Evolutionary conservation across 1,140 invertebrate genomes (phyloP).

Genomic region (Coboldia fuscipes): DNA sequence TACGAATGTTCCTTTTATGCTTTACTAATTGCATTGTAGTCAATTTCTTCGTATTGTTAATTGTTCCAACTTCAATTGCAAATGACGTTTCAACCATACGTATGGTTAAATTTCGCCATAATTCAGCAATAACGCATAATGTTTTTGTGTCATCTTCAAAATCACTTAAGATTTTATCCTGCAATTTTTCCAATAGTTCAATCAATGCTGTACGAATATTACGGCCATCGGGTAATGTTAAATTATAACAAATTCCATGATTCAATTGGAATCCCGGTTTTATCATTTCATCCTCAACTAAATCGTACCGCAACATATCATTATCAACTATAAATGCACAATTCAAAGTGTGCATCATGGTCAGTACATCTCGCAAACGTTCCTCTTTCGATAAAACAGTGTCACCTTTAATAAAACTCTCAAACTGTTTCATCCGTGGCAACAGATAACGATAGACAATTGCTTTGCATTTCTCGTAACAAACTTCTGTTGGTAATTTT

Average conservation of each 20-base stretch:
- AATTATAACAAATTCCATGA: too few relatives aligned
- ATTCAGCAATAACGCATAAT: constrained; percentile 32
- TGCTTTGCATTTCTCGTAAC: constrained; percentile 37
- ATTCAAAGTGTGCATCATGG: constrained; percentile 27
- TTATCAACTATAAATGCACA: too few relatives aligned
- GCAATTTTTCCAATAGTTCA: constrained; percentile 27
- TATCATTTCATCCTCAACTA: constrained; percentile 16
- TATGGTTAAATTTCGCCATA: too few relatives aligned
- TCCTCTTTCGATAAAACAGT: constrained; percentile 19
- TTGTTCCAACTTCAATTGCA: constrained; percentile 5
- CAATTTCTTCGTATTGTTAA: constrained; percentile 7
- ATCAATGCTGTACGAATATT: constrained; percentile 35
- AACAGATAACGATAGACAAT: constrained; percentile 41
- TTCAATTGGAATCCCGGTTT: constrained; percentile 19
- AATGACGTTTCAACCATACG: constrained; percentile 4
- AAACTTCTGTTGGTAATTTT: constrained; percentile 41
- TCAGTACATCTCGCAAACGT: constrained; percentile 18
- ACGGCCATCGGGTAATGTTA: constrained; percentile 27
- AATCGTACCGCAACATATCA: too few relatives aligned
- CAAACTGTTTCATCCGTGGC: constrained; percentile 27
- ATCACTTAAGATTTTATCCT: constrained; percentile 31
- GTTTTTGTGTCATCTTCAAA: constrained; percentile 57
- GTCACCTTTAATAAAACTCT: constrained; percentile 23
- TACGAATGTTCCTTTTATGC: constrained; percentile 35
- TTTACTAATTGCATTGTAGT: constrained; percentile 36